phyloP scores from a whole-genome alignment of 2,113 vertebrate species.

The Regulus satrapa region DNA sequence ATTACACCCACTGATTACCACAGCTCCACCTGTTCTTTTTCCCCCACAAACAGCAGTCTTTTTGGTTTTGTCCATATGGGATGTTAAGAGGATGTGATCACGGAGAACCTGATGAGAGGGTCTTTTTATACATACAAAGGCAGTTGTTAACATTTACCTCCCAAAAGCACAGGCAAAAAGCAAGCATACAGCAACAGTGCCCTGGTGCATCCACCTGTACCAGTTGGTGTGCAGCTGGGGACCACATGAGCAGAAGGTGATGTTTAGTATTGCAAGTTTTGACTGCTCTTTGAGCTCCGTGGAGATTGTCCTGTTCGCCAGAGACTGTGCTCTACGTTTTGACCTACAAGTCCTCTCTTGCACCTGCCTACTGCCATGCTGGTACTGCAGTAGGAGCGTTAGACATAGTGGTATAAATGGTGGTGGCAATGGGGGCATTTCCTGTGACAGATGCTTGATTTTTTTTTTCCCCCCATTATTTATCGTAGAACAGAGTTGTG shows the following conservation, averaged over 20 bases:
- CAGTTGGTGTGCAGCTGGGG: not conserved
- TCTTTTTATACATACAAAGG: not conserved
- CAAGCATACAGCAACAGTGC: not conserved
- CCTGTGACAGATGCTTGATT: not conserved
- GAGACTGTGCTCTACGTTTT: not conserved
- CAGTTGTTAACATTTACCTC: not conserved
- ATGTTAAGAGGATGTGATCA: not conserved
- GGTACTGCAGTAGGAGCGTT: not conserved
- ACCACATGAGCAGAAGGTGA: not conserved
- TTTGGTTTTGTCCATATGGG: not conserved
- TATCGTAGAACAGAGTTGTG: not conserved
- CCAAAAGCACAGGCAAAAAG: not conserved
- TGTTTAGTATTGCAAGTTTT: not conserved
- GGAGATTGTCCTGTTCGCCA: not conserved
- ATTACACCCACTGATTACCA: not conserved
- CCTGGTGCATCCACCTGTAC: not conserved
- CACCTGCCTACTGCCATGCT: not conserved
- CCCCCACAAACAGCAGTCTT: not conserved
- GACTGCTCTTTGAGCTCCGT: not conserved
- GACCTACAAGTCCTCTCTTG: not conserved
- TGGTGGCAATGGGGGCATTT: not conserved
- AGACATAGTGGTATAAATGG: not conserved
- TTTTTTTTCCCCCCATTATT: not conserved
- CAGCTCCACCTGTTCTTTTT: not conserved
- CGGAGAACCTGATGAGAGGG: not conserved